Percentiles rank a stretch among this genome's conserved stretches.
phyloP scores from a whole-genome alignment of 1,140 invertebrate genomes.

The Drosophila kikkawai region DNA sequence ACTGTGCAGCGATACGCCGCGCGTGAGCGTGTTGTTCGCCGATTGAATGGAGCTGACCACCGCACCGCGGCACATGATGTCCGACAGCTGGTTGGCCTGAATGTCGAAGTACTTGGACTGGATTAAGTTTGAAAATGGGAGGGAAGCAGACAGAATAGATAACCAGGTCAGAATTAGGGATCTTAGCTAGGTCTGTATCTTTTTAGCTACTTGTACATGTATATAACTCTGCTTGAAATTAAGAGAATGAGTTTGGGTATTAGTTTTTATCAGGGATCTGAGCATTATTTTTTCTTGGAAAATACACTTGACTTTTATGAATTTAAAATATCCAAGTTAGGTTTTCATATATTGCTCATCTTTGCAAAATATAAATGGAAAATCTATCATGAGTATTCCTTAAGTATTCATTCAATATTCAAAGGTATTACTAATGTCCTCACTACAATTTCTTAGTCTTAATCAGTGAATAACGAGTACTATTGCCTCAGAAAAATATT shows the following conservation, averaged over 20 bases:
- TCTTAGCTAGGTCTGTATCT: conserved; percentile 14
- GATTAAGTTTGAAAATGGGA: conserved; percentile 28
- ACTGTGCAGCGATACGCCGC: conserved; percentile 81
- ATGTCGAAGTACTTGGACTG: conserved; percentile 84
- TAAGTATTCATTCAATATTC: neutral
- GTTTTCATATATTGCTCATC: neutral
- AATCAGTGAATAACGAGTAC: neutral
- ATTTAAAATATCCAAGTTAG: neutral
- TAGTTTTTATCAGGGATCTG: too few species aligned
- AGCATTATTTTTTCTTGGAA: neutral
- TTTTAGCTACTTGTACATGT: conserved; percentile 9
- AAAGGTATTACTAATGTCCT: neutral
- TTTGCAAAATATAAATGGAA: too few species aligned
- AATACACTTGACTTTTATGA: neutral
- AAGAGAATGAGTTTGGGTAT: neutral
- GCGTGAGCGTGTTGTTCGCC: conserved; percentile 83
- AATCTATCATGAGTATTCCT: too few species aligned
- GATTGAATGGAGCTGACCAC: conserved; percentile 85
- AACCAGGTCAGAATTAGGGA: conserved; percentile 32
- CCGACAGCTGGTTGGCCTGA: conserved; percentile 85
- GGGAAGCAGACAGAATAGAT: neutral
- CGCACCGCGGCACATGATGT: conserved; percentile 84
- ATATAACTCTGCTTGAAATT: conserved; percentile 33
- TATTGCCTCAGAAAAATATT: neutral
- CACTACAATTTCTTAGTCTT: neutral